Evolutionary conservation across 2,888 invertebrate species (phyloP), one percentile per base, ranked within the genome.

Genomic region (Agonopterix alstromeriana): DNA sequence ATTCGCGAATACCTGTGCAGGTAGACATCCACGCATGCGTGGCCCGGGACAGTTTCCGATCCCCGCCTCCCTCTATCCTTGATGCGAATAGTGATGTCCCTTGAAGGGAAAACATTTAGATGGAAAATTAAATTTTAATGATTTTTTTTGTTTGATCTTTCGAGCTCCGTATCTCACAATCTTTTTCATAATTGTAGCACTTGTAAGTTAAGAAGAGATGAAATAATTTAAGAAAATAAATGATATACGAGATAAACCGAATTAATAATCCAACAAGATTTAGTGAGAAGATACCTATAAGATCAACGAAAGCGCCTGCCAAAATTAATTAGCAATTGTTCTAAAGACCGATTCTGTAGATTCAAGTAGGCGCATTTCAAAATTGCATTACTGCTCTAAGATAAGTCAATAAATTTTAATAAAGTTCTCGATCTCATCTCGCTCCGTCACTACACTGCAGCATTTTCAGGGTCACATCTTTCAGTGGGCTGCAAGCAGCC

Each of bases 401-500:
- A 27, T 5, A 36, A 1, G 2, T 36, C 3, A 10, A 36, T n/a
- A 38, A 38, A 10, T n/a, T 4, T 9, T 38, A 36, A 36, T 38
- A 38, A n/a, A n/a, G 4, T n/a, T 38, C 1, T n/a, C 38, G n/a
- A 38, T n/a, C 38, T 49, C 54, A 43, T 35, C 48, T 53, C 42
- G 42, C 44, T 53, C 43, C 63, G 52, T 36, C 71, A 60, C 73
- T 71, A 75, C 70, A 67, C 76, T 84, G 84, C 81, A 80, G 70
- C 70, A 71, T 69, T 75, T 72, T 74, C 77, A 77, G 77, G 78
- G 77, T 65, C 70, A 77, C 10, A 11, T 65, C 65, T 11, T 10
- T 42, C 73, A 75, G 76, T 74, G 61, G 66, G 73, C 63, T 74
- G 75, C 76, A 70, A 60, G 70, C 73, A 64, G 73, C 73, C 75